Conservation (phyloP, 53 echinoderm and acorn worm species). For the Holothuria leucospilota region DNA sequence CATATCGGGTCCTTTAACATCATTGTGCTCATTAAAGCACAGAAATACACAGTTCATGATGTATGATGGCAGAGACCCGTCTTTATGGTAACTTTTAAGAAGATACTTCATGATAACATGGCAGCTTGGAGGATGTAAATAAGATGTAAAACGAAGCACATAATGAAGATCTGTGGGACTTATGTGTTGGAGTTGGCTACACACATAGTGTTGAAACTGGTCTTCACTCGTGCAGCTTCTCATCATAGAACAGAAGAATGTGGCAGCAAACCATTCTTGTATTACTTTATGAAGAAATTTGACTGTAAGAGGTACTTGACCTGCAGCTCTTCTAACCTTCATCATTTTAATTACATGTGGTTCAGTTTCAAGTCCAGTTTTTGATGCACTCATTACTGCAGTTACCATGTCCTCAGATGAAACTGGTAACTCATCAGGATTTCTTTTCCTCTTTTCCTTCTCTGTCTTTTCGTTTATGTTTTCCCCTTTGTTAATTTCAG, state of each 20-base stretch:
- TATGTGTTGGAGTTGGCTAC: background rate
- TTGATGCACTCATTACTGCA: too few species aligned
- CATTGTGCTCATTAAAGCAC: constrained; percentile 7
- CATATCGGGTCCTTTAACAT: background rate
- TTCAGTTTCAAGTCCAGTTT: too few species aligned
- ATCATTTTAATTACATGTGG: too few species aligned
- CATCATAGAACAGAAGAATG: background rate
- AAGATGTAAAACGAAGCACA: background rate
- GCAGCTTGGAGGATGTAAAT: constrained; percentile 3
- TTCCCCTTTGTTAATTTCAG: background rate
- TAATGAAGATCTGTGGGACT: constrained; percentile 8
- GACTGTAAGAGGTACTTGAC: background rate
- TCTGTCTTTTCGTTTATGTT: background rate
- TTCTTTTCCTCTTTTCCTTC: background rate
- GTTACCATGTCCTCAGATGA: too few species aligned
- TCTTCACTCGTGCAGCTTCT: background rate
- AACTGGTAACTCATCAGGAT: too few species aligned
- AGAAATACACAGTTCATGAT: background rate
- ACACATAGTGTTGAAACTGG: background rate
- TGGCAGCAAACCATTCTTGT: constrained; percentile 32
- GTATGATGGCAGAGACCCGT: background rate
- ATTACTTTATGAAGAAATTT: constrained; percentile 21
- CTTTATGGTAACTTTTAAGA: background rate
- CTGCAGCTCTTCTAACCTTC: too few species aligned
- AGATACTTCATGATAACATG: background rate